Evolutionary conservation across 2,888 invertebrate genomes (phyloP), one percentile per base, ranked within the genome.

Genomic region (Amaurobius ferox): DNA sequence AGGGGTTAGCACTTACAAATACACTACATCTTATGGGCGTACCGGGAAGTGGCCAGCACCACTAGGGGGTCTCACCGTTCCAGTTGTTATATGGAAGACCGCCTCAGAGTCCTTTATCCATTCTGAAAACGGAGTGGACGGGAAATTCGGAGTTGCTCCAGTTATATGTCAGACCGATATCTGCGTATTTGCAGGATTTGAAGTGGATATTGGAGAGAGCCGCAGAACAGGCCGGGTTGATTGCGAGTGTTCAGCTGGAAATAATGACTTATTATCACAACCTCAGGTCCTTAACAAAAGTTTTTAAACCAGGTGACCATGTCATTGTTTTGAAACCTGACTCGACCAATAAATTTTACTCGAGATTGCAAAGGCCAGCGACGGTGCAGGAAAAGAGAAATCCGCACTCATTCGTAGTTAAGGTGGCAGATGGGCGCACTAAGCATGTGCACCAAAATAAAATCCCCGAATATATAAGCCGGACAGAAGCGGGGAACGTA

Each of bases 201-300:
- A 39, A 64, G 19, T 9, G 7, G 11, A 32, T 35, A 64, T 7
- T 40, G n/a, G 64, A 74, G 16, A 26, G 64, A 16, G 29, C 28
- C 13, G 74, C 74, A n/a, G 64, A 39, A 39, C 5, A 39, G 26
- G 64, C 64, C 9, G 64, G 64, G 6, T 5, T 64, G 1, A 28
- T n/a, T 28, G 23, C 74, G 1, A 29, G 5, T 28, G 26, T 64
- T 16, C 64, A 39, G 26, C 23, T 64, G 39, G 39, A 39, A 13
- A 64, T 39, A 64, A 28, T 35, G 39, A 28, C 74, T 28, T 16
- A 62, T 19, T 64, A 64, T 39, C 39, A 74, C 26, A 64, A 74
- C 39, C 40, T 64, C 16, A 74, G 28, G n/a, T 74, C 64, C 0
- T 28, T 29, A n/a, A 48, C 1, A 13, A 71, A n/a, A 48, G 7